Base-by-base conservation (phyloP, 2,888 invertebrate species). In the Drosophila birchii region DNA sequence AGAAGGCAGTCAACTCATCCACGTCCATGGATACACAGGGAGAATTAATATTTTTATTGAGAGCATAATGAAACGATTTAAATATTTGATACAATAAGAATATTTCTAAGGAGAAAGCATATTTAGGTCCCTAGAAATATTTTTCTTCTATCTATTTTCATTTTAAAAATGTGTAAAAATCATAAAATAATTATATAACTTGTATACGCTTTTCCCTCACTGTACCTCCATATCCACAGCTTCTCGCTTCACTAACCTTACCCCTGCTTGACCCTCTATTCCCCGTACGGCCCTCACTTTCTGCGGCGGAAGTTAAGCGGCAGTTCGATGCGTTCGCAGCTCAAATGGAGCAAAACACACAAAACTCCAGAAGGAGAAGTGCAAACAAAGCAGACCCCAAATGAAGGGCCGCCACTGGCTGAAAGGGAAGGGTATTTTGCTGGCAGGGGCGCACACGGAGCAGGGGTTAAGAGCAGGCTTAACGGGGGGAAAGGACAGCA, bases 331-430 rank as follows among this genome's bases (percentile, higher is more conserved):
- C 61, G 68, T 67, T 51, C 61, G 53, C 71, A 55, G 71, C 87
- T 78, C 89, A 86, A 86, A 86, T 86, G 86, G 86, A 86, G 89
- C 89, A 86, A 86, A 84, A 78, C 88, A 80, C 88, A 85, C 76
- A 78, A 75, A 76, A 72, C 74, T 78, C 56, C 73, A 61, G 69
- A n/a, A 49, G 67, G 47, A 76, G 78, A 76, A 80, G 75, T 75
- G 81, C 84, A 84, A 84, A 84, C 84, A 84, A 84, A 86, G 75
- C 75, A 78, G 77, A 88, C 86, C 83, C 80, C 78, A 76, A 88
- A 78, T 75, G 78, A 75, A 78, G 70, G 64, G 73, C 75, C 66
- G 73, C 79, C 66, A 63, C 72, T 73, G 62, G 62, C 74, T 36
- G 43, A 23, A 64, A 47, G 14, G 39, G 29, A 8, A 29, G 51